A percentile compares a stretch with the other conserved stretches of the same genome.
Conservation (phyloP, 2,113 vertebrate species). For the Urocolius indicus region DNA sequence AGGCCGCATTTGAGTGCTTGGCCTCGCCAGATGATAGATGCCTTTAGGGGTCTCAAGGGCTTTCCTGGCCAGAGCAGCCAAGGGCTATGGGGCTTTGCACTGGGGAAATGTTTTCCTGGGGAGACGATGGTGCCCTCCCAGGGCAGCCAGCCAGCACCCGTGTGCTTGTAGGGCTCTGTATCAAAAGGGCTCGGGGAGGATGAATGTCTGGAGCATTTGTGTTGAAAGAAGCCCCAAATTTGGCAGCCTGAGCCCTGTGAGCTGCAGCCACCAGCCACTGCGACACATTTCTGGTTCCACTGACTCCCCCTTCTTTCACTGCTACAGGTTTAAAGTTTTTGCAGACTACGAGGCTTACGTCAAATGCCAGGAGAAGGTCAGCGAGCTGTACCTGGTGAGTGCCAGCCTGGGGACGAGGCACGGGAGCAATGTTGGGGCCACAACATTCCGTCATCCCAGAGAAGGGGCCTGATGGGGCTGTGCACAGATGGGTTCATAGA, state of each 20-base stretch:
- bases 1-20: fast-evolving
- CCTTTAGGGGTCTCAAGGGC: not conserved
- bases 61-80: not conserved
- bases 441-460: fast-evolving
- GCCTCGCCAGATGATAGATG: not conserved
- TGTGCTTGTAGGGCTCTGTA: not conserved
- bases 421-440: not conserved
- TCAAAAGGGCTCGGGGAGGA: too few species aligned
- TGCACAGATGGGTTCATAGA: fast-evolving
- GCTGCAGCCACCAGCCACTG: fast-evolving
- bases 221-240: not conserved
- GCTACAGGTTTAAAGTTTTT: constrained; percentile 93
- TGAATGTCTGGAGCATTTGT: fast-evolving
- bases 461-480: not conserved
- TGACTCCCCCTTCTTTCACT: not conserved
- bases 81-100: fast-evolving
- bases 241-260: not conserved
- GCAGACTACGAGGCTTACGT: constrained; percentile 93
- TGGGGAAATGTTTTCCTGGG: fast-evolving
- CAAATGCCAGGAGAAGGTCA: constrained; percentile 91
- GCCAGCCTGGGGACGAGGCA: fast-evolving
- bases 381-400: constrained; percentile 91
- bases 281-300: fast-evolving
- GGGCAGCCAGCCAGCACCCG: not conserved
- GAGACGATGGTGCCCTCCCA: fast-evolving